Evolutionary conservation across 2,113 vertebrate species (phyloP), one percentile per base, ranked within the genome.

Genomic region (Bothrops jararaca): DNA sequence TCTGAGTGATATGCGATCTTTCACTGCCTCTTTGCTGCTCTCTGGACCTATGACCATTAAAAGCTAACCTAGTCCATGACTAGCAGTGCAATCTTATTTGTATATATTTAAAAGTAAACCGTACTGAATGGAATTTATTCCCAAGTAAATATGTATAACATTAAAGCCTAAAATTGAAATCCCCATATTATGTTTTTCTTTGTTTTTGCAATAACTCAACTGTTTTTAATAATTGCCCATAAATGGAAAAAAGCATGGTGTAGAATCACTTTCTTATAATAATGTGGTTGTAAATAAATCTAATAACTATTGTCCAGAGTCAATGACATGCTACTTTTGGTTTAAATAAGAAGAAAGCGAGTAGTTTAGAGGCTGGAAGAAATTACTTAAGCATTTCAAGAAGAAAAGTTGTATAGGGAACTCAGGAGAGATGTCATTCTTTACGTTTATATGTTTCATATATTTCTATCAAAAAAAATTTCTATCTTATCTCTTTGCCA

Each of bases 221-320:
- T 94, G 57, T 93, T 9, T 85, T 90, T 89, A 93, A 57, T 86
- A 64, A 20, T 2, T 86, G 94, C 52, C 69, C 42, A 93, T 87
- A 94, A 92, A 91, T 86, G 45, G 53, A 9, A 56, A 26, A 92
- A 90, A 64, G 56, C 58, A 5, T 90, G 29, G 42, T 92, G 89
- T 94, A 89, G 74, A 94, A 74, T 92, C 89, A 20, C 86, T 96
- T 95, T 91, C 93, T 95, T 93, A 96, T 93, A 94, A 93, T 93
- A 95, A 80, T 89, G 91, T 60, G 93, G 89, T 94, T 95, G 64
- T 92, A 45, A 69, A 95, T 95, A 93, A 93, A 85, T 39, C 90
- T 12, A 92, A 91, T 8, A 92, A 93, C 57, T 90, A 92, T 91
- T 57, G 56, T 88, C 92, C 85, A 94, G n/a, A 24, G 92, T 92